phyloP scores from a whole-genome alignment of 2,888 invertebrate species.

The Bibio marci region DNA sequence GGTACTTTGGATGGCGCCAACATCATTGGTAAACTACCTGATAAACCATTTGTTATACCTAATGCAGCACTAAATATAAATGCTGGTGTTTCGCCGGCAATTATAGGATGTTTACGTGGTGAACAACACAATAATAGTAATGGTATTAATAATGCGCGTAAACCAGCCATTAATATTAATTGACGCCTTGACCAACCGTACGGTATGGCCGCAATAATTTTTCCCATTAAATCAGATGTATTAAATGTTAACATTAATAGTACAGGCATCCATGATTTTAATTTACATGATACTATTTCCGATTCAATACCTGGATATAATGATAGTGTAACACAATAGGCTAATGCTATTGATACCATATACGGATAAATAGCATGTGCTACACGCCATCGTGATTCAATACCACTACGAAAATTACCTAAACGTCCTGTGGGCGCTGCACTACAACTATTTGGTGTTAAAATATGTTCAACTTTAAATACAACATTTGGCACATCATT shows the following conservation, averaged over 20 bases:
- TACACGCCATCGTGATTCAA: slow-evolving; percentile 52
- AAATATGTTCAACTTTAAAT: slow-evolving; percentile 28
- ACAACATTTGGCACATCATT: slow-evolving; percentile 18
- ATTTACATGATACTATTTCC: slow-evolving; percentile 67
- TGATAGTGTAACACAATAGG: slow-evolving; percentile 78
- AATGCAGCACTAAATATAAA: slow-evolving; percentile 48
- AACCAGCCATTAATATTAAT: slow-evolving; percentile 54
- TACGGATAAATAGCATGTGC: slow-evolving; percentile 75
- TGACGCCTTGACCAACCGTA: slow-evolving; percentile 72
- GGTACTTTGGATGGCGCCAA: slow-evolving; percentile 74
- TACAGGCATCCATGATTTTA: slow-evolving; percentile 83
- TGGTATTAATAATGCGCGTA: slow-evolving; percentile 61
- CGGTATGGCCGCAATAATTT: slow-evolving; percentile 61
- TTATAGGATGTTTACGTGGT: slow-evolving; percentile 56
- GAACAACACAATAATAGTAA: slow-evolving; percentile 66
- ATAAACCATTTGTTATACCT: slow-evolving; percentile 72
- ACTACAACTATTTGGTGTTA: slow-evolving; percentile 24
- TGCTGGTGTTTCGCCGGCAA: slow-evolving; percentile 47
- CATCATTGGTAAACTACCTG: slow-evolving; percentile 87
- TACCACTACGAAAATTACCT: slow-evolving; percentile 24
- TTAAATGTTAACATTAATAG: slow-evolving; percentile 81
- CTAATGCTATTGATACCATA: slow-evolving; percentile 76
- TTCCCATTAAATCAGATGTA: slow-evolving; percentile 69
- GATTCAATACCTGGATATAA: slow-evolving; percentile 83
- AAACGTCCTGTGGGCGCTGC: slow-evolving; percentile 18